Evolutionary conservation across 2,797 vertebrate genomes (phyloP).

Genomic region (Setipinna tenuifilis): DNA sequence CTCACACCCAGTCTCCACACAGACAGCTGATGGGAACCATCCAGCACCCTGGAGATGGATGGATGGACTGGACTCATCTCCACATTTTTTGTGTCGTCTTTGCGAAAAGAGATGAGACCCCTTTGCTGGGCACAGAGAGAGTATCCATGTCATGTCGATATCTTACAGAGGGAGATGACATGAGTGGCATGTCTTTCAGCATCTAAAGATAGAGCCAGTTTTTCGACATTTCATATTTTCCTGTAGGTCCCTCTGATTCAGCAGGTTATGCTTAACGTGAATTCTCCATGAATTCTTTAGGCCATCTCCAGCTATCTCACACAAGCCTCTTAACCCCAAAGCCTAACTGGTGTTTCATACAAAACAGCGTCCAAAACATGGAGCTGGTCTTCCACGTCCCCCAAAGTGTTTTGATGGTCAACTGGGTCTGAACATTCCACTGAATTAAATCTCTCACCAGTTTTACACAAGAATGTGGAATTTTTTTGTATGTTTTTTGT

Average conservation of each 20-base stretch:
- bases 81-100: not conserved
- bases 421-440: conserved; percentile 7
- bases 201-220: not conserved
- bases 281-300: not conserved
- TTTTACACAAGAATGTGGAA: not conserved
- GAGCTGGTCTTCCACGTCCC: conserved; percentile 22
- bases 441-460: not conserved
- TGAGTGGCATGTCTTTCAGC: not conserved
- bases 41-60: not conserved
- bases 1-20: conserved; percentile 5
- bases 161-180: not conserved
- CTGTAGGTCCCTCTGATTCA: not conserved
- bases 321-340: not conserved
- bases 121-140: not conserved
- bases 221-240: not conserved
- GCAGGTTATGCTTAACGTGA: not conserved
- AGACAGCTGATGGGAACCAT: not conserved
- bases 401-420: conserved; percentile 10
- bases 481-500: not conserved
- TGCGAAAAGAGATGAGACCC: not conserved
- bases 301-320: not conserved
- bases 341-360: not conserved
- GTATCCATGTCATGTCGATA: not conserved
- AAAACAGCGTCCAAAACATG: conserved; percentile 29
- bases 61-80: not conserved